Evolutionary conservation across 2,888 invertebrate species (phyloP).

Genomic region (Omphaloscelis lunosa): DNA sequence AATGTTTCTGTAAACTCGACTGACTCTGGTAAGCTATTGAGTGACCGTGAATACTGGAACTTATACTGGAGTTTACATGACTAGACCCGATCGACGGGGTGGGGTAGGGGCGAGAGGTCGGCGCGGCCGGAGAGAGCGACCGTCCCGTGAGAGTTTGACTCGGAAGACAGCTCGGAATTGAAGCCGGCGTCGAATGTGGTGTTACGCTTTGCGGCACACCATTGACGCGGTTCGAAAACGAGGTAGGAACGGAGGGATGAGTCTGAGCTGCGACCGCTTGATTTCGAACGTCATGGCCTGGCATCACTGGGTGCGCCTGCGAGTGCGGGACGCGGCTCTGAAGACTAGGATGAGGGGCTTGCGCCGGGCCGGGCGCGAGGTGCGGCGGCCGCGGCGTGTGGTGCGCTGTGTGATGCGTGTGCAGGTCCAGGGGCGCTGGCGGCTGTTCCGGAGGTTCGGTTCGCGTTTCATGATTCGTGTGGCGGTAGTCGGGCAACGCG

Average conservation of each 20-base stretch:
- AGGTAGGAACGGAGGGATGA: constrained; percentile 84
- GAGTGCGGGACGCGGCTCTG: constrained; percentile 79
- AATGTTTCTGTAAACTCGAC: constrained; percentile 88
- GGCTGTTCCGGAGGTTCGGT: constrained; percentile 80
- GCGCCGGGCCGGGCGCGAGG: constrained; percentile 64
- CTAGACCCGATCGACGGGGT: constrained; percentile 88
- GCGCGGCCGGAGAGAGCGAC: constrained; percentile 82
- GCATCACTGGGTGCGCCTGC: constrained; percentile 81
- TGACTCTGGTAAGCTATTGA: constrained; percentile 87
- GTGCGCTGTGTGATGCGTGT: constrained; percentile 82
- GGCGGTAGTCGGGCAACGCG: constrained; percentile 87
- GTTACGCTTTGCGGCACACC: constrained; percentile 78
- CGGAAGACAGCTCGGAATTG: constrained; percentile 85
- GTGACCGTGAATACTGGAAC: constrained; percentile 87
- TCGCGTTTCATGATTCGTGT: constrained; percentile 91
- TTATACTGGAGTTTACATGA: constrained; percentile 88
- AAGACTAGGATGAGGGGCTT: constrained; percentile 78
- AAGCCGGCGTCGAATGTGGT: constrained; percentile 79
- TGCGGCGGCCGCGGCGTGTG: constrained; percentile 76
- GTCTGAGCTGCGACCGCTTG: constrained; percentile 72
- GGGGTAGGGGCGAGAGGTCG: constrained; percentile 84
- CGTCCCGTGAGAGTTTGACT: constrained; percentile 83
- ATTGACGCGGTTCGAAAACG: constrained; percentile 81
- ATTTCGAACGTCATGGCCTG: constrained; percentile 82
- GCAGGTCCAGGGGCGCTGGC: constrained; percentile 83